Conservation (phyloP, 1,140 invertebrate genomes). For the Drosophila busckii region DNA sequence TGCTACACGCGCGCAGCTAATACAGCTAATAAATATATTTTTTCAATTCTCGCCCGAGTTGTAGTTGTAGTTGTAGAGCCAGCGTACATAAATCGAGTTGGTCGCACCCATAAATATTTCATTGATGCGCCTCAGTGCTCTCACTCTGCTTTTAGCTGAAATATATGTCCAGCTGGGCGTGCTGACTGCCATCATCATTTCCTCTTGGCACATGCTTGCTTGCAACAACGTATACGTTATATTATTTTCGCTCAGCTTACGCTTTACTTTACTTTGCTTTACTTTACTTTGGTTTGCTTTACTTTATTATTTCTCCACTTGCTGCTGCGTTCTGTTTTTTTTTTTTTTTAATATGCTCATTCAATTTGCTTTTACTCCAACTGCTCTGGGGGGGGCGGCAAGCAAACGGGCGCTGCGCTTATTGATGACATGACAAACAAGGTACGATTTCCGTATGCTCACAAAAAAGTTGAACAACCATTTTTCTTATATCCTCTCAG, state of each 20-base stretch:
- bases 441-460: slow-evolving; percentile 58
- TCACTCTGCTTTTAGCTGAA: slow-evolving; percentile 20
- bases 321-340: too few species aligned
- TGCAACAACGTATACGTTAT: slow-evolving; percentile 22
- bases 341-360: slow-evolving; percentile 65
- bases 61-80: slow-evolving; percentile 1
- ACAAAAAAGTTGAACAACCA: slow-evolving; percentile 49
- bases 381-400: too few species aligned
- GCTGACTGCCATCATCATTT: slow-evolving; percentile 47
- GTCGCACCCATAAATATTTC: slow-evolving; percentile 59
- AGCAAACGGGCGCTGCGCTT: too few species aligned
- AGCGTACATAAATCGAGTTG: slow-evolving; percentile 60
- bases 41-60: slow-evolving; percentile 38
- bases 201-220: slow-evolving; percentile 64
- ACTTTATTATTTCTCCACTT: too few species aligned
- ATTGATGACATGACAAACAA: slow-evolving; percentile 77
- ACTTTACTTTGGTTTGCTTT: too few species aligned
- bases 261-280: too few species aligned
- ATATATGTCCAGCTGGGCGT: slow-evolving; percentile 32
- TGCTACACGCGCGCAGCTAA: slow-evolving; percentile 10
- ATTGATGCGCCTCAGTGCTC: slow-evolving; percentile 42
- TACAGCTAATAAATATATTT: slow-evolving; percentile 57
- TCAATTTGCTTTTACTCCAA: slow-evolving; percentile 54
- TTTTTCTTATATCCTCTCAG: slow-evolving; percentile 45
- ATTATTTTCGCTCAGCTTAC: slow-evolving; percentile 64